phyloP scores from a whole-genome alignment of 2,797 vertebrate species.

The Malurus splendens region DNA sequence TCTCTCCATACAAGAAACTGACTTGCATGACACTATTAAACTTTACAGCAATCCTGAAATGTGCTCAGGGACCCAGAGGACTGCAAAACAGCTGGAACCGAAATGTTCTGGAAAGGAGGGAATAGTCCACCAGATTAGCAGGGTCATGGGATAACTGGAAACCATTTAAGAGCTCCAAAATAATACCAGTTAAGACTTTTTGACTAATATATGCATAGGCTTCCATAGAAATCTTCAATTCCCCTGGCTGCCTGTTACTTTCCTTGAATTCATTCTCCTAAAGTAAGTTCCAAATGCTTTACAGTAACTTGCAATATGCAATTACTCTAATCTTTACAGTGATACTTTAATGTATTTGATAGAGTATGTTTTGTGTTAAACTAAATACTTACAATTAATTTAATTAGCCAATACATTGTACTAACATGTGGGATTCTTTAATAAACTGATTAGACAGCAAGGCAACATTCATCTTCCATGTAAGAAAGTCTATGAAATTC shows the following conservation, averaged over 20 bases:
- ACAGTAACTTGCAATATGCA: not conserved
- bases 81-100: not conserved
- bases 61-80: not conserved
- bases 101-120: not conserved
- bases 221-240: not conserved
- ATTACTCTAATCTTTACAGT: not conserved
- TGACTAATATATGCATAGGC: not conserved
- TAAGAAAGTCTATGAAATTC: not conserved
- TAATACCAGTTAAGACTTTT: not conserved
- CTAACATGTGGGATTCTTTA: not conserved
- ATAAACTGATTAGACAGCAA: not conserved
- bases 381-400: not conserved
- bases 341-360: not conserved
- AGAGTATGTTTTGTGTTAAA: conserved; percentile 6
- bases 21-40: not conserved
- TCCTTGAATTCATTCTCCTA: not conserved
- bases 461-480: not conserved
- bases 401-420: conserved; percentile 1
- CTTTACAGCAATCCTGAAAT: not conserved
- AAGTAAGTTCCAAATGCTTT: not conserved
- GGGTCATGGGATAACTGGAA: not conserved
- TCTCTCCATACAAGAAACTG: not conserved
- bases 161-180: not conserved
- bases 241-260: not conserved
- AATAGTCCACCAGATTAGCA: not conserved